Evolutionary conservation across 2,797 vertebrate species (phyloP).

Genomic region (Forpus xanthops): DNA sequence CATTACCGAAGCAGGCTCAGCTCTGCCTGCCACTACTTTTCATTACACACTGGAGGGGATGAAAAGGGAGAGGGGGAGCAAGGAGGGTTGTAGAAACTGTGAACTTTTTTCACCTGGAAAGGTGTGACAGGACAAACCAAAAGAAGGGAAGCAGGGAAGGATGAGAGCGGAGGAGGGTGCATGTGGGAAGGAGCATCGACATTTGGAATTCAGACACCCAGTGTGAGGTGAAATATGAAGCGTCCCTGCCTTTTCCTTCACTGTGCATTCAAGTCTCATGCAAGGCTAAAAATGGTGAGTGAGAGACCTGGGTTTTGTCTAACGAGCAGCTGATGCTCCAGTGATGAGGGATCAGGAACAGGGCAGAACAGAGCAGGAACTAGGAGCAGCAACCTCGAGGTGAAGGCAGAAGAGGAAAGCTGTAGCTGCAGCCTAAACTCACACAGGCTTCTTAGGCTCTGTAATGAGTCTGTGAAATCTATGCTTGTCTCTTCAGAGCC

Average conservation of each 20-base stretch:
- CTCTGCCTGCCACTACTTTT: background rate
- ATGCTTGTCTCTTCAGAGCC: background rate
- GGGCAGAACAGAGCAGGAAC: background rate
- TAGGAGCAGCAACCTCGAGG: background rate
- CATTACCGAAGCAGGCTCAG: background rate
- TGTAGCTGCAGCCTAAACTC: background rate
- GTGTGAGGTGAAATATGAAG: background rate
- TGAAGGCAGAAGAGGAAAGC: background rate
- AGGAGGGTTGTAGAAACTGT: background rate
- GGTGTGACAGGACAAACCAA: background rate
- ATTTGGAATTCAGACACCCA: background rate
- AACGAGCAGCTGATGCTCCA: rapidly evolving
- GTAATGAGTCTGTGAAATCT: background rate
- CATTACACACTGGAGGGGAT: background rate
- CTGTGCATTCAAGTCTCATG: background rate
- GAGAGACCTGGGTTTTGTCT: background rate
- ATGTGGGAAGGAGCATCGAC: background rate
- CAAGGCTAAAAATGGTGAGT: background rate
- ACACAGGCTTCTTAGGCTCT: rapidly evolving
- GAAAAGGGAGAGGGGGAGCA: background rate
- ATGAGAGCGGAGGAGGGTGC: background rate
- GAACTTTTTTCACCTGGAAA: background rate
- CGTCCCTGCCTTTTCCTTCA: background rate
- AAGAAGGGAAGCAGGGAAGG: background rate
- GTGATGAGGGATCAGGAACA: background rate